Evolutionary conservation across 1,140 invertebrate species (phyloP), one percentile per base, ranked within the genome.

Genomic region (Drosophila tani): DNA sequence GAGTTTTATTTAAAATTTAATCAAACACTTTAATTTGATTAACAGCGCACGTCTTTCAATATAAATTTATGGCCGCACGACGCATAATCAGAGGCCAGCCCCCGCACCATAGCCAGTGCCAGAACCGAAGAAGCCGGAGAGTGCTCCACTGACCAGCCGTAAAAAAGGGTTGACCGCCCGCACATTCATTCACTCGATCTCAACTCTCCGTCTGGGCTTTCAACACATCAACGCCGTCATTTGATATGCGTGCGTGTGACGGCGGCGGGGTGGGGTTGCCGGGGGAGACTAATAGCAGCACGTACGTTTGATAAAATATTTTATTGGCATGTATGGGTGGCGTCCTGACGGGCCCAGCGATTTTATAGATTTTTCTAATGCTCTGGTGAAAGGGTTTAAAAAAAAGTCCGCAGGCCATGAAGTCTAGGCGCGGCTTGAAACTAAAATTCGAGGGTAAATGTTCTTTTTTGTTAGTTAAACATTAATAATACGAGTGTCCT

Each of bases 21-120:
- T 88, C 85, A 90, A 85, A 90, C 81, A 81, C 85, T 88, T 88
- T 90, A 90, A 90, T 90, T 90, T 90, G 85, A 90, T 90, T 90
- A 90, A 90, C 85, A 90, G 55, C 86, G 79, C 85, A 90, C 85
- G 85, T 90, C 85, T 85, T 90, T 85, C 85, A 85, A 90, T 90
- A 90, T 90, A 90, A 90, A 90, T 90, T 90, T 90, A 90, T 90
- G 65, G 81, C 85, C 78, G 66, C 55, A 71, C 75, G 75, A 75
- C 81, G 84, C 84, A 88, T 88, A 88, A 88, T 88, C 85, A 88
- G 85, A 76, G 70, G 73, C 81, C 74, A 78, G 64, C 66, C 27
- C 29, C 49, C 32, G 46, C 43, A 40, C 12, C 41, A 53, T 19
- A 14, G 43, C 27, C 45, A 53, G 41, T 11, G 43, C 19, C 45